Base-by-base conservation (phyloP, 2,888 invertebrate genomes). In the Cyaniris semiargus region DNA sequence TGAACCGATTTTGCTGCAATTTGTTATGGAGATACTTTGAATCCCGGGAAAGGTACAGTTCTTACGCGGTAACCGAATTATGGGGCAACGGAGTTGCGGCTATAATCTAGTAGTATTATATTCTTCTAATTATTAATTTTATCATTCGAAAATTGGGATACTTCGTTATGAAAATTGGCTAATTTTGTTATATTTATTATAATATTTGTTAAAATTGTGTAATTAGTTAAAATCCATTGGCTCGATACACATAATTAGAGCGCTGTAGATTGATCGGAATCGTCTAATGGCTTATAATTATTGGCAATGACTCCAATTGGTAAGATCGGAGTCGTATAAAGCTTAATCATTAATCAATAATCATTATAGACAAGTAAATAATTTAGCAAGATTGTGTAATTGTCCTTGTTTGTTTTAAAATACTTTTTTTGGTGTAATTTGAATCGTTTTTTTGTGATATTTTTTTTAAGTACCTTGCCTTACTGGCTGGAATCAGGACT, bases 261-360 rank as follows among this genome's bases (percentile, higher is more conserved):
- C 27, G 23, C 27, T 53, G 53, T 74, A 18, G 18, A 74, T 74
- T 74, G 74, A 38, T 38, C 18, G 4, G 44, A 53, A 74, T 74
- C 7, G 27, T 48, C 48, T 74, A 44, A 74, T 23, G 53, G 74
- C 13, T 71, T 34, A 34, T 74, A 74, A 74, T 74, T 74, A 44
- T 74, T 23, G 23, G 27, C 53, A 74, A 27, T 74, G 48, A 21
- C 27, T 74, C 23, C 74, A 74, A 74, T 74, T 74, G 74, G 74
- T 48, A n/a, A 23, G 18, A 74, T 72, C 38, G 15, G 44, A 74
- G 27, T 13, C 7, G 44, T 31, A 60, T 66, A 23, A 60, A 66
- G 66, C 18, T 15, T 66, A 13, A 27, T 66, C 4, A 15, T 15
- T 48, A 48, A 48, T 48, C 15, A 27, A 66, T 27, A 21, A 56